These are phyloP conservation scores for Clitarchus hookeri DNA, from an alignment of 2,888 invertebrate species.

Conservation along the genomic window DNA sequence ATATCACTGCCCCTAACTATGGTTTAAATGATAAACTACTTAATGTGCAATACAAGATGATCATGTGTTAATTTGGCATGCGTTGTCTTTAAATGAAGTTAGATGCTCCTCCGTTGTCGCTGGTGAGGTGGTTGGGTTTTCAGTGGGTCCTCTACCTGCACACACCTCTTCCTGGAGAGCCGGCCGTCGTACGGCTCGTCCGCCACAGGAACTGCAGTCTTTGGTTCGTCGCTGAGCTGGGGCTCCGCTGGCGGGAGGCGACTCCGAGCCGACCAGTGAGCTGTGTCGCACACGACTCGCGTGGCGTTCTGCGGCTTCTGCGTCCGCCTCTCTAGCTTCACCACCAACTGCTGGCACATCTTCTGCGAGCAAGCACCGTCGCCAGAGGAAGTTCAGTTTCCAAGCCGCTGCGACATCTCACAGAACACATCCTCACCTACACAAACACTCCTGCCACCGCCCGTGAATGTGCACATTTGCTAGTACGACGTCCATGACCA, in stretches of 20 bases:
- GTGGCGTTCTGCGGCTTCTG: not conserved
- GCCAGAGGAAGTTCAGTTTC: too few species aligned
- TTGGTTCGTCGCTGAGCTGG: not conserved
- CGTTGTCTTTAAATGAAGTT: too few species aligned
- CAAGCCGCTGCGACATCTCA: too few species aligned
- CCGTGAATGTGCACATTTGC: too few species aligned
- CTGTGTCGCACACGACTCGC: not conserved
- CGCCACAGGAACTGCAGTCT: conserved; percentile 1
- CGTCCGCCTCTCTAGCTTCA: not conserved
- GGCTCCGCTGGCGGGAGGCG: not conserved
- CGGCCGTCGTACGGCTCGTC: not conserved
- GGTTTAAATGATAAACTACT: too few species aligned
- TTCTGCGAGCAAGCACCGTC: not conserved
- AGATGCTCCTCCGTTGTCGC: too few species aligned
- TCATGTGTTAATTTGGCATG: too few species aligned
- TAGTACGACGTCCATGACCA: too few species aligned
- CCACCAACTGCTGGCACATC: not conserved
- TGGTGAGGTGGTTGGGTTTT: not conserved
- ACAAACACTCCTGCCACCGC: too few species aligned
- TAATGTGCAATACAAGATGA: too few species aligned
- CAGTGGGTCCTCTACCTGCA: not conserved
- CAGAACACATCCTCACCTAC: too few species aligned
- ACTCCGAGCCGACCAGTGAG: not conserved
- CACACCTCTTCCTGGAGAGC: conserved; percentile 2
- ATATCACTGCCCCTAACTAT: too few species aligned